Conservation (phyloP, 2,888 invertebrate genomes). For the Girardia tigrina region DNA sequence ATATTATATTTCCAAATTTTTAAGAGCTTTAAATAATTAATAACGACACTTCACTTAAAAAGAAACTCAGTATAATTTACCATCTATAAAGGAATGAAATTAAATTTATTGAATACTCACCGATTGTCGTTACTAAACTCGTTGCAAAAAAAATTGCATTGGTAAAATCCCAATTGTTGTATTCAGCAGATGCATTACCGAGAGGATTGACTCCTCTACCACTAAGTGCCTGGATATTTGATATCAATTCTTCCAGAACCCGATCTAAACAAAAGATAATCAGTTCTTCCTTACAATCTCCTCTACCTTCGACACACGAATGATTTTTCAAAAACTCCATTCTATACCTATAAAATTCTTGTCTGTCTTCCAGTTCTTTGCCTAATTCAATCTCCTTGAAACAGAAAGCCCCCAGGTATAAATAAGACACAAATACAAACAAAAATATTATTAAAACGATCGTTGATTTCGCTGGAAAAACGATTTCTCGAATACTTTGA, state of each 20-base stretch:
- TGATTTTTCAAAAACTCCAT: neutral
- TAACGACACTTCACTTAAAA: no score
- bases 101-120: neutral
- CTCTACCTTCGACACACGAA: neutral
- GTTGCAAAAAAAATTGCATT: neutral
- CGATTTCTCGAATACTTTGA: neutral
- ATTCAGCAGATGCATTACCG: neutral
- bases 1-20: neutral
- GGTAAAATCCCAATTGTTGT: neutral
- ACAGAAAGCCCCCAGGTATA: neutral
- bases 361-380: neutral
- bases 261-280: neutral
- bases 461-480: neutral
- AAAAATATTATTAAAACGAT: neutral
- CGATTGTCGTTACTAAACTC: neutral
- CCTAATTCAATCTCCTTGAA: neutral
- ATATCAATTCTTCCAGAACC: neutral
- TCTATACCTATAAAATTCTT: neutral
- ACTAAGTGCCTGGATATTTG: neutral
- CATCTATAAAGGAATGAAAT: neutral
- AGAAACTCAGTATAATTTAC: neutral
- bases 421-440: neutral
- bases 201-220: conserved; percentile 1
- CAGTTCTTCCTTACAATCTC: neutral
- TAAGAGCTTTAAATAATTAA: no score